A percentile compares a stretch with the other conserved stretches of the same genome.
phyloP scores from a whole-genome alignment of 2,113 vertebrate species.

The Phrynosoma blainvillii region DNA sequence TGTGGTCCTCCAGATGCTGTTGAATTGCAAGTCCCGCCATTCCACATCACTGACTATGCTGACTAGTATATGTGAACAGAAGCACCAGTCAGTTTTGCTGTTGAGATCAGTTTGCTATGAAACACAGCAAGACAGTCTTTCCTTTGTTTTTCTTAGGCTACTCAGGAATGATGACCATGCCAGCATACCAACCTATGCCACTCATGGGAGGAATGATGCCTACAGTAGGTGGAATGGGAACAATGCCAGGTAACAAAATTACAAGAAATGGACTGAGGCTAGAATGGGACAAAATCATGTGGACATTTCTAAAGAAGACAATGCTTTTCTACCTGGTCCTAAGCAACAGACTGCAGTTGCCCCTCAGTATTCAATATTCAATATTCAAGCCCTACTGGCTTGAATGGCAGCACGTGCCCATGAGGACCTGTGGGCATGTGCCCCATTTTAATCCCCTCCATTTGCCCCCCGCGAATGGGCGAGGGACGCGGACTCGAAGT shows the following conservation, averaged over 20 bases:
- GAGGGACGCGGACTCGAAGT: too few species aligned
- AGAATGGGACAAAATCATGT: background rate
- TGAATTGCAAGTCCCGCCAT: too few species aligned
- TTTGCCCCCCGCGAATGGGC: too few species aligned
- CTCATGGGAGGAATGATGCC: slow-evolving; percentile 81
- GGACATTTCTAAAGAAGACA: background rate
- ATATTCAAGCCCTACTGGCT: too few species aligned
- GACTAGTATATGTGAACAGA: background rate
- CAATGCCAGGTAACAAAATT: slow-evolving; percentile 72
- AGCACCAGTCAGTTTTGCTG: background rate
- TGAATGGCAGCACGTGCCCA: too few species aligned
- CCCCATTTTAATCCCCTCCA: too few species aligned
- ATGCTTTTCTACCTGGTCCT: too few species aligned
- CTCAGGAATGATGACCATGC: slow-evolving; percentile 75
- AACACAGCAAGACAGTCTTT: background rate
- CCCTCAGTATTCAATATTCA: too few species aligned
- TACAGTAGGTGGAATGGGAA: slow-evolving; percentile 41
- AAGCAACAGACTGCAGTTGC: too few species aligned
- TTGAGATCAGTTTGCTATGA: background rate
- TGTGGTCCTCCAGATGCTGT: too few species aligned
- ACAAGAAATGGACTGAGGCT: background rate
- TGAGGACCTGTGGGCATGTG: too few species aligned
- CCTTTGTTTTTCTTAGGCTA: slow-evolving; percentile 73
- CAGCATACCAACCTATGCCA: slow-evolving; percentile 78
- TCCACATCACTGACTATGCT: too few species aligned